A percentile compares a stretch with the other conserved stretches of the same genome.
These are phyloP conservation scores for Herpetotheres cachinnans DNA, from an alignment of 2,113 vertebrate genomes.

Conservation along the genomic window DNA sequence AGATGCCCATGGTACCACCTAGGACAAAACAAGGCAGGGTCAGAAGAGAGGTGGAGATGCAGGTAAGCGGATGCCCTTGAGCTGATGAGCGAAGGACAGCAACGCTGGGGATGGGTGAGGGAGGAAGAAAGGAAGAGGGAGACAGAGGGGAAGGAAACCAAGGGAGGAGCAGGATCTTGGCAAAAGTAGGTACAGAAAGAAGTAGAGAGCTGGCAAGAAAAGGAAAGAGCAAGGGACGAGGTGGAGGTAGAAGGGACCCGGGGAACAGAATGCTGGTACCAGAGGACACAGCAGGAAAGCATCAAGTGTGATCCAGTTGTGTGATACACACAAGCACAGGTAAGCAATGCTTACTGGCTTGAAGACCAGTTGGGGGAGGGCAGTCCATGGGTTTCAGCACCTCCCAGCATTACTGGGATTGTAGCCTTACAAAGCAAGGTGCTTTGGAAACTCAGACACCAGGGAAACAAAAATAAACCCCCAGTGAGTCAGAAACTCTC, in stretches of 20 bases:
- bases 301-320: background rate
- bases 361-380: background rate
- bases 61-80: background rate
- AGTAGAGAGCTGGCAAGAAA: background rate
- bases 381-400: background rate
- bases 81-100: background rate
- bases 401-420: background rate
- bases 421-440: background rate
- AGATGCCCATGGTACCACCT: conserved; percentile 97
- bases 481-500: background rate
- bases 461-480: background rate
- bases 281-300: background rate
- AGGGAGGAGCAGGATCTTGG: background rate
- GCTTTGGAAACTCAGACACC: background rate
- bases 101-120: background rate
- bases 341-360: background rate
- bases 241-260: background rate
- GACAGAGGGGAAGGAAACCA: background rate
- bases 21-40: background rate
- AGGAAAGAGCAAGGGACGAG: background rate
- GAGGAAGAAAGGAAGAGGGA: background rate
- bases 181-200: background rate
- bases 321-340: background rate
- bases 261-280: background rate
- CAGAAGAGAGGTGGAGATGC: background rate